Conservation (phyloP, 2,797 vertebrate species). For the Ctenochaetus hawaiiensis region DNA sequence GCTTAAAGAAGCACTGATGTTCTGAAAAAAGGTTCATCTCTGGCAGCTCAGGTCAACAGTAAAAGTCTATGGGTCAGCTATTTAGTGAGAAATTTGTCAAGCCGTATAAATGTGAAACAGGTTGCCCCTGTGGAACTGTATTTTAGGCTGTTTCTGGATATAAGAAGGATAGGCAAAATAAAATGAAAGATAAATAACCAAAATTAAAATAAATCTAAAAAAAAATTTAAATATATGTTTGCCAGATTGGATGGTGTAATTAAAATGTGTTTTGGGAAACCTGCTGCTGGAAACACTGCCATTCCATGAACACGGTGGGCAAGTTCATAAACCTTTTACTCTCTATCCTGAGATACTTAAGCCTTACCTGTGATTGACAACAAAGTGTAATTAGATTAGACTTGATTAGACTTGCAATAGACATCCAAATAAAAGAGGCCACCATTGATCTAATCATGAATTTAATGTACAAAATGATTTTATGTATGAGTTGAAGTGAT, state of each 20-base stretch:
- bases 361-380: slow-evolving; percentile 19
- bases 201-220: too few species aligned
- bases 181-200: too few species aligned
- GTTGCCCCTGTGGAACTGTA: too few species aligned
- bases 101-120: too few species aligned
- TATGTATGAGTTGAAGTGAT: slow-evolving; percentile 30
- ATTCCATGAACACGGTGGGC: neutral
- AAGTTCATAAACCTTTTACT: slow-evolving; percentile 10
- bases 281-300: neutral
- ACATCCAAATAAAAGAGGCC: slow-evolving; percentile 30
- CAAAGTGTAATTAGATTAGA: neutral
- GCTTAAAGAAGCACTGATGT: too few species aligned
- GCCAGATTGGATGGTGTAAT: neutral
- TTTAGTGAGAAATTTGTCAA: too few species aligned
- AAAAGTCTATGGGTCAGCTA: too few species aligned
- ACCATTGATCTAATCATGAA: slow-evolving; percentile 34
- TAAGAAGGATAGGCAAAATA: too few species aligned
- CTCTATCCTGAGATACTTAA: neutral
- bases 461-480: slow-evolving; percentile 48
- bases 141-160: too few species aligned
- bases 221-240: too few species aligned
- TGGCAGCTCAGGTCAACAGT: too few species aligned
- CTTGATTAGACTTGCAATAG: slow-evolving; percentile 16
- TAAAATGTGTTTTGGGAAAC: slow-evolving; percentile 6
- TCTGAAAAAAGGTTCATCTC: too few species aligned